Evolutionary conservation across 2,797 vertebrate species (phyloP).

Genomic region (Pyrocephalus nanus): DNA sequence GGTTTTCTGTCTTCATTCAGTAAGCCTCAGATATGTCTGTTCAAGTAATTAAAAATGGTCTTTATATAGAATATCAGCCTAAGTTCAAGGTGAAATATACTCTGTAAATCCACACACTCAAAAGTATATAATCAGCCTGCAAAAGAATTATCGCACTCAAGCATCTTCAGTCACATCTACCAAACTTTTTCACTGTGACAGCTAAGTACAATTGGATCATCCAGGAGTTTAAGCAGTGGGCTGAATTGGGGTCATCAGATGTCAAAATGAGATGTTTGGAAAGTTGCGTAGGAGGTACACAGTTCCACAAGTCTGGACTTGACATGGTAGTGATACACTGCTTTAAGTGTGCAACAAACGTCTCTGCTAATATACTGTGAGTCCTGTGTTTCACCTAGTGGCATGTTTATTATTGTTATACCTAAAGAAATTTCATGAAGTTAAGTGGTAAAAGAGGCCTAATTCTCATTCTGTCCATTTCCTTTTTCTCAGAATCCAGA

Average conservation of each 20-base stretch:
- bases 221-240: neutral
- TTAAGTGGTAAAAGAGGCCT: neutral
- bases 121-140: neutral
- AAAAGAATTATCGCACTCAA: neutral
- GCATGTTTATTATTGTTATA: neutral
- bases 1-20: neutral
- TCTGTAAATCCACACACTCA: neutral
- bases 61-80: neutral
- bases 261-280: neutral
- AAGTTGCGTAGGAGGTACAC: neutral
- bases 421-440: neutral
- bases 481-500: neutral
- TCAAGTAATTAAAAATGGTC: neutral
- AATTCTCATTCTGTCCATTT: neutral
- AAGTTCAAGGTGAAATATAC: neutral
- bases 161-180: neutral
- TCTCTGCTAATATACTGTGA: neutral
- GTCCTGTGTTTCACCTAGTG: neutral
- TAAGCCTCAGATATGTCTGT: neutral
- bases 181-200: neutral
- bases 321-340: neutral
- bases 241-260: neutral
- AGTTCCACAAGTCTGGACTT: neutral
- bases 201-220: neutral
- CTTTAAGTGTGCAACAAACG: neutral